Evolutionary conservation across 2,797 vertebrate species (phyloP).

Genomic region (Anabacerthia variegaticeps): DNA sequence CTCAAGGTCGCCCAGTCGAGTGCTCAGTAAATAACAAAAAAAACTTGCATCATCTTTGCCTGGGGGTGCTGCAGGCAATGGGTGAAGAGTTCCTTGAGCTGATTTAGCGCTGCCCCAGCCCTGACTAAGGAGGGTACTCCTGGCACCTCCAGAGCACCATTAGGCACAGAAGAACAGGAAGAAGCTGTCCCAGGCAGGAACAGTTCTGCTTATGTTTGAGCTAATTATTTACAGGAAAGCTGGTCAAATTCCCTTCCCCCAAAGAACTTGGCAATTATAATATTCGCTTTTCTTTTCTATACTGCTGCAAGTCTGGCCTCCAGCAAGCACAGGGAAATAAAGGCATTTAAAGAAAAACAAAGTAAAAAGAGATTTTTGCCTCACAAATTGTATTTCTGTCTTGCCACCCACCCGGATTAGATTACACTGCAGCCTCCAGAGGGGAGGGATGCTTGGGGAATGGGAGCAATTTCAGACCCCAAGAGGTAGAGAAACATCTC

Average conservation of each 20-base stretch:
- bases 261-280: not conserved
- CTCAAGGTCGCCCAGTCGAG: not conserved
- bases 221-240: not conserved
- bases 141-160: not conserved
- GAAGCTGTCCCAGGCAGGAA: not conserved
- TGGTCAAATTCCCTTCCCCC: not conserved
- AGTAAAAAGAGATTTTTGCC: not conserved
- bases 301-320: not conserved
- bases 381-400: not conserved
- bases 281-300: not conserved
- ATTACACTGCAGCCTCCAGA: not conserved
- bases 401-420: not conserved
- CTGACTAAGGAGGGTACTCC: not conserved
- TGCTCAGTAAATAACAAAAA: not conserved
- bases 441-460: not conserved
- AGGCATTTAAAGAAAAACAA: not conserved
- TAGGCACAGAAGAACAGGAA: not conserved
- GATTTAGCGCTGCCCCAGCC: not conserved
- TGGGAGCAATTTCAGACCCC: slow-evolving; percentile 3
- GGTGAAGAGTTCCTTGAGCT: not conserved
- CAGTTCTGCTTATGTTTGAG: not conserved
- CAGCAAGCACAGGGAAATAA: not conserved
- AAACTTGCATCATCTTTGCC: not conserved
- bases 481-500: slow-evolving; percentile 1
- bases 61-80: accelerated